Base-by-base conservation (phyloP, 2,888 invertebrate genomes). In the Agrotis clavis region DNA sequence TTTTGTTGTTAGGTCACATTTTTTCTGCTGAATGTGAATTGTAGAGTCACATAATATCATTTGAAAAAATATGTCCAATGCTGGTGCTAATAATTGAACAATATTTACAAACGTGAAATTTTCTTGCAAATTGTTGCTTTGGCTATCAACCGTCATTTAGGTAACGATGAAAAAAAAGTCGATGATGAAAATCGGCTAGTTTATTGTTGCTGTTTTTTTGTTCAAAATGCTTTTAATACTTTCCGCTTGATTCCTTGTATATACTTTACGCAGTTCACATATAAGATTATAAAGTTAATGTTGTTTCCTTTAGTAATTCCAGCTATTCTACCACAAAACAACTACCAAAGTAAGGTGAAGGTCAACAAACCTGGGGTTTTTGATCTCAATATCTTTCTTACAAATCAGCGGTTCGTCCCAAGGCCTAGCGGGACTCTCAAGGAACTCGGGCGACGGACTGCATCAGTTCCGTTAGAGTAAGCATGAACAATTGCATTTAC, bases 351-450 rank as follows among this genome's bases (percentile, higher is more conserved):
- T 57, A 35, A 47, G 14, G 6, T 54, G 4, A 11, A 57, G 35
- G 41, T 67, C 18, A 77, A 91, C 92, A 73, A 86, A 91, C 92
- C 92, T 92, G 71, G 84, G 74, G 65, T 88, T 88, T 86, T 82
- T 91, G 84, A 92, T 88, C 78, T 91, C 90, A 88, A 87, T 87
- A 60, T 93, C 92, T 83, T 93, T 92, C 78, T 91, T 92, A 86
- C 74, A 89, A 79, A 93, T 88, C 83, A 96, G 87, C 89, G 97
- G 97, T 90, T 96, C 95, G 91, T 97, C 97, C 97, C 97, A 97
- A 75, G 96, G 96, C 88, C 94, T 96, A 87, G 96, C 95, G 79
- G 96, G 95, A 89, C 95, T 95, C 89, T 96, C 97, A 86, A 97
- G 94, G 92, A 95, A 96, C 84, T 96, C 97, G 16, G 96, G 96